A percentile compares a stretch with the other conserved stretches of the same genome.
Conservation (phyloP, 2,888 invertebrate genomes). For the Tetranychus truncatus region DNA sequence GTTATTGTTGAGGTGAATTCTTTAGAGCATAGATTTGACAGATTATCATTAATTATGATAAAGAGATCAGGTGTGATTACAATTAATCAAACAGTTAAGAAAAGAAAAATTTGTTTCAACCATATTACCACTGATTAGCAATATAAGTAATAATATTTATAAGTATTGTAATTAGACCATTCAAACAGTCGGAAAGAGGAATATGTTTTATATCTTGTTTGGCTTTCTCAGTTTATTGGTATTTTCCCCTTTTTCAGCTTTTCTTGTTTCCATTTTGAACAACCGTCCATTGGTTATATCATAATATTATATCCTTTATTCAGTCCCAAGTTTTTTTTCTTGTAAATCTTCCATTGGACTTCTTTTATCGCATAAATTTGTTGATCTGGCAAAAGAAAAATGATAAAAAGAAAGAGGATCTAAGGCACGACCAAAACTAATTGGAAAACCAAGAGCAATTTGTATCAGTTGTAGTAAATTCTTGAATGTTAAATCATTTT, state of each 20-base stretch:
- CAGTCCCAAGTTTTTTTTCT: not conserved
- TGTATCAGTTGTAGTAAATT: not conserved
- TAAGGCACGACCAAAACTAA: constrained; percentile 1
- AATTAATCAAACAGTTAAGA: not conserved
- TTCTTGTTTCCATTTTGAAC: too few relatives aligned
- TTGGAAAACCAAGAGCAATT: constrained; percentile 1
- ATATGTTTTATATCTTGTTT: too few relatives aligned
- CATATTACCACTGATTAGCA: constrained; percentile 1
- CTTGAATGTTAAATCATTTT: not conserved
- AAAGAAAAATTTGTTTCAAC: constrained; percentile 1
- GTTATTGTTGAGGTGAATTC: too few relatives aligned
- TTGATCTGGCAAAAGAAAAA: not conserved
- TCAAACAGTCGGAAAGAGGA: not conserved
- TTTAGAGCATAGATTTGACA: too few relatives aligned
- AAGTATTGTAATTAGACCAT: not conserved
- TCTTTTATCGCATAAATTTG: not conserved
- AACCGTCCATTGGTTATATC: not conserved
- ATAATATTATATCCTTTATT: not conserved
- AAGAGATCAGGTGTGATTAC: not conserved
- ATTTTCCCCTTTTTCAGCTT: too few relatives aligned
- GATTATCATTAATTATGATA: too few relatives aligned
- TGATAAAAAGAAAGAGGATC: not conserved
- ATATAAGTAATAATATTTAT: not conserved
- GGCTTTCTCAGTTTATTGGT: too few relatives aligned
- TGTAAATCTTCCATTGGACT: not conserved